A percentile compares a stretch with the other conserved stretches of the same genome.
Evolutionary conservation across 2,888 invertebrate genomes (phyloP).

Genomic region (Cynaeus angustus): DNA sequence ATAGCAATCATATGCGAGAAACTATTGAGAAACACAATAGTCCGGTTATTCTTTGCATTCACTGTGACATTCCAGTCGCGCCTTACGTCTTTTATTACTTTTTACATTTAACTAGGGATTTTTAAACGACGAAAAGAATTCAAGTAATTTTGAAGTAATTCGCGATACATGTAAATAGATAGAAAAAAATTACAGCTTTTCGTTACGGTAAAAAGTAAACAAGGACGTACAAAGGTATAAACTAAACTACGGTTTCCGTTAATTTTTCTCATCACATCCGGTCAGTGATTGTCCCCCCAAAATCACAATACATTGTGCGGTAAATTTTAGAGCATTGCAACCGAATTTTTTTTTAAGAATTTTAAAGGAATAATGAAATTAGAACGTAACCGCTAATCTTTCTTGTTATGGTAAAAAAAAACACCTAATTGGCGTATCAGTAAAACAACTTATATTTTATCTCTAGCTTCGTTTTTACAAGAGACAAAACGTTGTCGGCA

Average conservation of each 20-base stretch:
- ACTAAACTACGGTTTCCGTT: slow-evolving; percentile 20
- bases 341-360: too few species aligned
- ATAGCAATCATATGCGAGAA: not conserved
- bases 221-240: slow-evolving; percentile 18
- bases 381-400: too few species aligned
- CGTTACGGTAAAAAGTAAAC: slow-evolving; percentile 13
- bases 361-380: too few species aligned
- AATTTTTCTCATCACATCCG: slow-evolving; percentile 18
- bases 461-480: too few species aligned
- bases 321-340: too few species aligned
- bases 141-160: not conserved
- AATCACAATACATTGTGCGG: not conserved
- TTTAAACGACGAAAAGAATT: too few species aligned
- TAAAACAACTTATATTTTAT: too few species aligned
- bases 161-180: not conserved
- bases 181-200: not conserved
- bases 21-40: not conserved
- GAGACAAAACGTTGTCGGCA: too few species aligned
- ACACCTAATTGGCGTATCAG: too few species aligned
- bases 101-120: too few species aligned
- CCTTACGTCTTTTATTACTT: slow-evolving; percentile 16
- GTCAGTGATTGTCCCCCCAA: slow-evolving; percentile 12
- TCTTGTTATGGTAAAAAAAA: too few species aligned
- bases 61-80: slow-evolving; percentile 37
- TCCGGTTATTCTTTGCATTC: slow-evolving; percentile 23